Evolutionary conservation across 92 coral and sea anemone species (phyloP).

Genomic region (Blastomussa wellsi): DNA sequence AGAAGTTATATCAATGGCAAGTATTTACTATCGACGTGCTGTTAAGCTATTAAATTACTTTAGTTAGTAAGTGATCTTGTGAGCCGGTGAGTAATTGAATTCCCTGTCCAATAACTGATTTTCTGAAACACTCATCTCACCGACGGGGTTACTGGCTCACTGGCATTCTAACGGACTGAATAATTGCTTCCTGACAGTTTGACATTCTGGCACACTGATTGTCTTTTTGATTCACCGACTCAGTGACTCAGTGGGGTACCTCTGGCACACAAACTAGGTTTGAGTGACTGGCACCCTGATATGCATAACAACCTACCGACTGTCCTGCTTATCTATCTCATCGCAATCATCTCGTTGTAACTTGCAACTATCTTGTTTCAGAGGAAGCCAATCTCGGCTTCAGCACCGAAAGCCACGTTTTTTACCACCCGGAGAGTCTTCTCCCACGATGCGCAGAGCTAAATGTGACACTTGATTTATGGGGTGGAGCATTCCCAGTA

Average conservation of each 20-base stretch:
- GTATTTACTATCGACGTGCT: background rate
- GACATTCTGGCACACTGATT: too few relatives aligned
- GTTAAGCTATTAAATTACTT: background rate
- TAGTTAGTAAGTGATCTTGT: too few relatives aligned
- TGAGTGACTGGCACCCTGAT: background rate
- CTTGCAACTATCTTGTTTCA: background rate
- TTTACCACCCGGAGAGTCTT: slow-evolving; percentile 73
- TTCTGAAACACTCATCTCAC: too few relatives aligned
- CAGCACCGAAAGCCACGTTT: slow-evolving; percentile 46
- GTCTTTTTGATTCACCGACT: background rate
- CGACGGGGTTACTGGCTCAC: too few relatives aligned
- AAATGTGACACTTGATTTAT: slow-evolving; percentile 61
- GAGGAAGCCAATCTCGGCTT: slow-evolving; percentile 64
- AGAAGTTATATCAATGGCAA: slow-evolving; percentile 56
- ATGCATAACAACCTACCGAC: background rate
- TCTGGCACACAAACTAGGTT: background rate
- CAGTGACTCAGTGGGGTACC: background rate
- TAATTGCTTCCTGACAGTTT: too few relatives aligned
- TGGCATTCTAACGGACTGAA: too few relatives aligned
- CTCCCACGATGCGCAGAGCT: slow-evolving; percentile 64
- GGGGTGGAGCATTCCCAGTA: slow-evolving; percentile 71
- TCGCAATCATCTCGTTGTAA: background rate
- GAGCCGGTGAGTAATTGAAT: too few relatives aligned
- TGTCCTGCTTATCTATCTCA: background rate
- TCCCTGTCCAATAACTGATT: too few relatives aligned